phyloP scores from a whole-genome alignment of 2,113 vertebrate species.

The Myiopsitta monachus region DNA sequence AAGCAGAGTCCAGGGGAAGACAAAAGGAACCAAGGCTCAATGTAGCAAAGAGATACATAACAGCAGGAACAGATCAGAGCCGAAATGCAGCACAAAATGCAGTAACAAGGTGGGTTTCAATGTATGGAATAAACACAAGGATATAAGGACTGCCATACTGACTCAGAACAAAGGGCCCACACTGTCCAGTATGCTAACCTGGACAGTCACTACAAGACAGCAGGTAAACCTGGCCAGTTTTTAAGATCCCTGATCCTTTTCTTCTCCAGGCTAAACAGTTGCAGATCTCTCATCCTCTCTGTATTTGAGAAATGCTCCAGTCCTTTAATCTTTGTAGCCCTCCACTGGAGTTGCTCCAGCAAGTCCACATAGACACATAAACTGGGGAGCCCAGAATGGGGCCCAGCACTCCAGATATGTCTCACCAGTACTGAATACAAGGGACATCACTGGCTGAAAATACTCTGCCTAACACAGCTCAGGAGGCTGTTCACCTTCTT shows the following conservation, averaged over 20 bases:
- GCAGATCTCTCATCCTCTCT: background rate
- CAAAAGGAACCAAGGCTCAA: background rate
- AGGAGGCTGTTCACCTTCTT: background rate
- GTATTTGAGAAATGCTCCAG: background rate
- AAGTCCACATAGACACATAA: background rate
- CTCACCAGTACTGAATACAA: background rate
- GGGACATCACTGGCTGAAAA: background rate
- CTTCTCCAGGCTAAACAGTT: background rate
- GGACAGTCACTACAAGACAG: background rate
- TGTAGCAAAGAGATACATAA: background rate
- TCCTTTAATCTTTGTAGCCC: background rate
- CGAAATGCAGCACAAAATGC: background rate
- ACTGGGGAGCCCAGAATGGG: background rate
- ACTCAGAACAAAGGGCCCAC: background rate
- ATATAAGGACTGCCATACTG: background rate
- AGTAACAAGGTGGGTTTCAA: background rate
- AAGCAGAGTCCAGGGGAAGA: background rate
- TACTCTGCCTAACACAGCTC: background rate
- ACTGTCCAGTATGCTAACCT: background rate
- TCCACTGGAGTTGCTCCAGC: background rate
- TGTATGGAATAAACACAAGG: background rate
- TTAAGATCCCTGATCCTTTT: background rate
- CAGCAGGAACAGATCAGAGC: background rate
- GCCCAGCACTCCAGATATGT: background rate
- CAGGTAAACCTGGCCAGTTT: background rate